Evolutionary conservation across 2,113 vertebrate genomes (phyloP), one percentile per base, ranked within the genome.

Genomic region (Stomatorhinus ivindoensis): DNA sequence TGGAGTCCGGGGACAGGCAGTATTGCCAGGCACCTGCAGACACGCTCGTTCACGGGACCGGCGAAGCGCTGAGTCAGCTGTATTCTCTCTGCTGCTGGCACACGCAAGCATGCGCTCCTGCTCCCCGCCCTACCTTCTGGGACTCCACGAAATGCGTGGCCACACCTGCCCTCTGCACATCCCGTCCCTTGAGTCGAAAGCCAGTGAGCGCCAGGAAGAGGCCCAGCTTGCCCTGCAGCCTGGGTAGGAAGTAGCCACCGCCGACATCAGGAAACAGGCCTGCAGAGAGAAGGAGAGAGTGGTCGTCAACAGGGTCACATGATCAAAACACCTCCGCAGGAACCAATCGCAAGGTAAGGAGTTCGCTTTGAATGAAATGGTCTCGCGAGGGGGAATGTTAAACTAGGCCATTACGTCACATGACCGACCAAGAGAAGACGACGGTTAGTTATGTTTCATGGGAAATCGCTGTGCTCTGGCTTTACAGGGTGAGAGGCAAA

Each of bases 191-290:
- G 58, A 99, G 95, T 88, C 98, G 94, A 91, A 95, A 98, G 47
- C 98, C 98, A 1, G 98, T 99, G 58, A 99, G 93, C 0, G 92
- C 98, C 15, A 99, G 96, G 92, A 95, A 98, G 89, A 96, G 96
- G 13, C 98, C 98, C 88, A 99, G 87, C 93, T 96, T 97, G 88
- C 98, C 98, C 87, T 92, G 91, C 53, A 99, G 97, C 89, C 97
- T 95, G 50, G 98, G 98, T 93, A 99, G 96, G 92, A 99, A 99
- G 93, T 97, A 97, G 53, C 98, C 98, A 46, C 98, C 98, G 39
- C 98, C 98, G 9, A 99, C 98, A 87, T 99, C 98, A 85, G 98
- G 98, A 90, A 99, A 98, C 35, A 99, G 95, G 24, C 98, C 98
- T 99, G 90, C 3, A 2, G 31, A 89, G n/a, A 89, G 24, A 88